These are phyloP conservation scores for Pipistrellus nathusii DNA, from an alignment of 2,797 vertebrate genomes.

Conservation along the genomic window DNA sequence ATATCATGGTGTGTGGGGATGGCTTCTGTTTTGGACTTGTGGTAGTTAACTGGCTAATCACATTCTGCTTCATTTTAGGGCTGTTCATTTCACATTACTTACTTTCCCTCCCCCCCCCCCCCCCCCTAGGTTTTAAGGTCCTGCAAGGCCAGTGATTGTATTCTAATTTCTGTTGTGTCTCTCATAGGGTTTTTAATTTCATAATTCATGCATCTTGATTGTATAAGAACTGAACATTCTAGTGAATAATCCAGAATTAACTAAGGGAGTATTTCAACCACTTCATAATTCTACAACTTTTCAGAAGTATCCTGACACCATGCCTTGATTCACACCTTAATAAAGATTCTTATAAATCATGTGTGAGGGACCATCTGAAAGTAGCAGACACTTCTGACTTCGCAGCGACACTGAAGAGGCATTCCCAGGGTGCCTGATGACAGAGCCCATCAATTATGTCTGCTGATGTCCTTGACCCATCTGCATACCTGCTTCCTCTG, in stretches of 20 bases:
- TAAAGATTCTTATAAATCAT: background rate
- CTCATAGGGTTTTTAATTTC: background rate
- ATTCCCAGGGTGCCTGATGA: background rate
- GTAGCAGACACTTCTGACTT: background rate
- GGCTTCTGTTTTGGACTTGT: too few relatives aligned
- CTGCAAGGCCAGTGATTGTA: background rate
- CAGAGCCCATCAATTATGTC: background rate
- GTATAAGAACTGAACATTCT: background rate
- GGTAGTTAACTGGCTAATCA: background rate
- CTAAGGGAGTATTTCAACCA: background rate
- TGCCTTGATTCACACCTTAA: background rate
- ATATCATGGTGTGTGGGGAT: too few relatives aligned
- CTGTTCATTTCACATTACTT: background rate
- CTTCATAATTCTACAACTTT: background rate
- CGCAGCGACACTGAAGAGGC: background rate
- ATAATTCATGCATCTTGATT: constrained; percentile 26
- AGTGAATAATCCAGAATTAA: constrained; percentile 3
- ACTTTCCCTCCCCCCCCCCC: too few relatives aligned
- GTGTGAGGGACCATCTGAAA: background rate
- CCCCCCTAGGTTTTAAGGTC: constrained; percentile 45
- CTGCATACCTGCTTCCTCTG: background rate
- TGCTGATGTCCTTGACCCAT: background rate
- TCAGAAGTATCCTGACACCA: background rate
- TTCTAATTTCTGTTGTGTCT: background rate
- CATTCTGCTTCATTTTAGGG: background rate